Evolutionary conservation across 2,113 vertebrate species (phyloP).

Genomic region (Peucedramus taeniatus): DNA sequence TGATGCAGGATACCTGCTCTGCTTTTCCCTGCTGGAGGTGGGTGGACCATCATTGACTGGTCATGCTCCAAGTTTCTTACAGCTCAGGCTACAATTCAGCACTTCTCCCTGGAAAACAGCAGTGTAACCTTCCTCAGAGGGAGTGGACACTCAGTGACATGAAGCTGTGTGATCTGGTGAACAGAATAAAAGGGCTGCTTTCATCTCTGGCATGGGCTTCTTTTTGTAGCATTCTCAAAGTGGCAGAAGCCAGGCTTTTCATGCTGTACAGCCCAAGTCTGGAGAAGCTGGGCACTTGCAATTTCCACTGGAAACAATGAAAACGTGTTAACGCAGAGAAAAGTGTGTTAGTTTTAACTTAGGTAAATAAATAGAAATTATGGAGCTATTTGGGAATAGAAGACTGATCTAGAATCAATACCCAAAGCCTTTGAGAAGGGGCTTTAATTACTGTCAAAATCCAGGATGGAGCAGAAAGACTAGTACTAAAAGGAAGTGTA

Average conservation of each 20-base stretch:
- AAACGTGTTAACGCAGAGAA: background rate
- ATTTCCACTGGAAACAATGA: background rate
- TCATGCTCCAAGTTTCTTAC: background rate
- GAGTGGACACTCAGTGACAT: background rate
- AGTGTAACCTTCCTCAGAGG: background rate
- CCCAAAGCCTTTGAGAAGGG: background rate
- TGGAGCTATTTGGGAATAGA: background rate
- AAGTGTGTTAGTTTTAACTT: background rate
- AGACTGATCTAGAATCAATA: background rate
- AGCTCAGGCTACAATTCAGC: background rate
- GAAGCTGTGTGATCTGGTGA: background rate
- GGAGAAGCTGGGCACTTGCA: background rate
- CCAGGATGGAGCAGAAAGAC: background rate
- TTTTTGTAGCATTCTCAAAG: background rate
- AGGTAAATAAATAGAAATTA: background rate
- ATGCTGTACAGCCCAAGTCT: background rate
- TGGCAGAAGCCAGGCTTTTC: background rate
- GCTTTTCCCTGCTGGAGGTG: background rate
- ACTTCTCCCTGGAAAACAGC: background rate
- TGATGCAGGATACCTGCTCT: background rate
- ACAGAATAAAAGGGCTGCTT: background rate
- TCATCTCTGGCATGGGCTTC: background rate
- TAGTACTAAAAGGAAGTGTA: background rate
- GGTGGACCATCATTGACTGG: background rate
- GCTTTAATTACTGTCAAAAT: background rate